Conservation (phyloP, 2,113 vertebrate species). For the Toxotes chatareus region DNA sequence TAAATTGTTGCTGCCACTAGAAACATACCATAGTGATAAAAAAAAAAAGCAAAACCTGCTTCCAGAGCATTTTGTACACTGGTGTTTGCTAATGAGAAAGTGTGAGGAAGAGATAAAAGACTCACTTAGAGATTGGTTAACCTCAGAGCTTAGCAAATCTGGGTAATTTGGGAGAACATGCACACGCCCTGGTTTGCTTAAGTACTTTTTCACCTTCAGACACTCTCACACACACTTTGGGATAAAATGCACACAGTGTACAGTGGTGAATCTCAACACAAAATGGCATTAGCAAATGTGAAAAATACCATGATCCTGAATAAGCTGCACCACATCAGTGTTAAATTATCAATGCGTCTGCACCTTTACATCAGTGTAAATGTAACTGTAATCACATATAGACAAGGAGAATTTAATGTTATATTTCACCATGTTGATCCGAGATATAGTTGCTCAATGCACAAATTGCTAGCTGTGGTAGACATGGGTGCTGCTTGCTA, state of each 20-base stretch:
- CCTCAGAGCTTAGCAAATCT: too few relatives aligned
- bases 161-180: neutral
- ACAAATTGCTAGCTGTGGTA: constrained; percentile 44
- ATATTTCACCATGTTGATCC: constrained; percentile 19
- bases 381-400: neutral
- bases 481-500: constrained; percentile 66
- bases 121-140: neutral
- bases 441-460: constrained; percentile 40
- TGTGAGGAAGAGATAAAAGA: neutral
- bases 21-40: neutral
- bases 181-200: neutral
- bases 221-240: neutral
- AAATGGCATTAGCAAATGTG: neutral
- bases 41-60: neutral
- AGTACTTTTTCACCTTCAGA: neutral
- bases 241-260: neutral
- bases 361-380: neutral
- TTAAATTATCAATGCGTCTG: neutral
- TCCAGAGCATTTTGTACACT: neutral
- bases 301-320: neutral
- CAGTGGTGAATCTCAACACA: neutral
- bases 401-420: neutral
- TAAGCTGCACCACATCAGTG: neutral
- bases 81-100: neutral
- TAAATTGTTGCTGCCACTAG: neutral